Conservation (phyloP, 2,797 vertebrate species). For the Cynopterus sphinx region DNA sequence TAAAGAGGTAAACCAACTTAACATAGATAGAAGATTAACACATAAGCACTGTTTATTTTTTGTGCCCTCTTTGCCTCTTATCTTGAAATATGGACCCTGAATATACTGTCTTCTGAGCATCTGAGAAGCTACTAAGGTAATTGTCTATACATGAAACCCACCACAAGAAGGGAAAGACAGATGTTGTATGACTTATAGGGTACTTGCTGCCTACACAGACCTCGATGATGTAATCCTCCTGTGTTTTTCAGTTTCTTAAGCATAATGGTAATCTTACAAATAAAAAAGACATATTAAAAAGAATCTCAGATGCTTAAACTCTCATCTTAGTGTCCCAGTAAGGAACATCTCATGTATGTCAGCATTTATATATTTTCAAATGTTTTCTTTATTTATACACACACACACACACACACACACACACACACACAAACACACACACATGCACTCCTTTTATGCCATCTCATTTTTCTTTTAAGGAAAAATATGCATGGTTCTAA, state of each 20-base stretch:
- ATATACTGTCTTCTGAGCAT: not conserved
- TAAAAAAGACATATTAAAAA: not conserved
- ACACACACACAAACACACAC: not conserved
- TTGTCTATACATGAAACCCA: not conserved
- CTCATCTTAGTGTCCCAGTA: not conserved
- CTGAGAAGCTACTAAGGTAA: not conserved
- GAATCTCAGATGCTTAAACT: not conserved
- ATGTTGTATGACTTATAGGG: not conserved
- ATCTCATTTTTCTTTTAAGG: not conserved
- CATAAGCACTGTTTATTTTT: not conserved
- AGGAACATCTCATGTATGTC: not conserved
- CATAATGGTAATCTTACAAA: conserved; percentile 5
- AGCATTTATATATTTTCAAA: not conserved
- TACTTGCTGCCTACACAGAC: not conserved
- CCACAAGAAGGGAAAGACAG: not conserved
- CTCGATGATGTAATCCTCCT: not conserved
- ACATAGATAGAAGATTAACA: not conserved
- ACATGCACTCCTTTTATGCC: not conserved
- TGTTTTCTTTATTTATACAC: conserved; percentile 4
- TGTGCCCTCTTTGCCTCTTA: not conserved
- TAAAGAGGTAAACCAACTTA: not conserved
- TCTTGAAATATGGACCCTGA: not conserved
- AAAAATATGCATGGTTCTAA: conserved; percentile 17
- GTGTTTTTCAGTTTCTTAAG: not conserved
- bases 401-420: not conserved